phyloP scores from a whole-genome alignment of 2,113 vertebrate species.

The Podarcis raffonei region DNA sequence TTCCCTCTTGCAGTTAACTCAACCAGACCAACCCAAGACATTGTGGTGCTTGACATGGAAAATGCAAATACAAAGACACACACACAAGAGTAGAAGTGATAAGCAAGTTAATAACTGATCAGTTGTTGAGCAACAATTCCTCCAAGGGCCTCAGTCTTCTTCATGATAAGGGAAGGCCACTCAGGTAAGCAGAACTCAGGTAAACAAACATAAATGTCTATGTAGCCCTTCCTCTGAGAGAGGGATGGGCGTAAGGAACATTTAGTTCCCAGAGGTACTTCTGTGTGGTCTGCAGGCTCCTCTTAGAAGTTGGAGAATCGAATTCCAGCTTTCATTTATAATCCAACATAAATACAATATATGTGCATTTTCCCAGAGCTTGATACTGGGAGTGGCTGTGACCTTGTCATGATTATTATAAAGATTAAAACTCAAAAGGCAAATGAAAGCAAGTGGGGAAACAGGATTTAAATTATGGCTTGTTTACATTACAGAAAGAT shows the following conservation, averaged over 20 bases:
- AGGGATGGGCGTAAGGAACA: not conserved
- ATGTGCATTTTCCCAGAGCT: conserved; percentile 1
- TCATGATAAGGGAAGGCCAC: not conserved
- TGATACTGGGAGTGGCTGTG: not conserved
- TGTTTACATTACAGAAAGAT: not conserved
- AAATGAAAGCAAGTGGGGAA: not conserved
- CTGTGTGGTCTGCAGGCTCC: not conserved
- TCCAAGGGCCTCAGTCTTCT: not conserved
- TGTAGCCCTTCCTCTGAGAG: not conserved
- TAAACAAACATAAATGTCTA: not conserved
- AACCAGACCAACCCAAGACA: not conserved
- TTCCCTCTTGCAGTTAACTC: not conserved
- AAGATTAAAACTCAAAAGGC: not conserved
- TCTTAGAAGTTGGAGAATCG: not conserved
- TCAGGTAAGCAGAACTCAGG: no score
- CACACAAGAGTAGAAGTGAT: not conserved
- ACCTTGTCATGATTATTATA: not conserved
- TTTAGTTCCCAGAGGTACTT: not conserved
- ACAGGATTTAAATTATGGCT: not conserved
- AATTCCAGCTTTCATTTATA: not conserved
- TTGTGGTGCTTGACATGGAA: not conserved
- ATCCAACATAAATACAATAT: not conserved
- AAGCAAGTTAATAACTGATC: not conserved
- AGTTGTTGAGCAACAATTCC: not conserved
- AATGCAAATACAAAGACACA: not conserved